These are phyloP conservation scores for Channa argus DNA, from an alignment of 2,113 vertebrate genomes.

Conservation along the genomic window DNA sequence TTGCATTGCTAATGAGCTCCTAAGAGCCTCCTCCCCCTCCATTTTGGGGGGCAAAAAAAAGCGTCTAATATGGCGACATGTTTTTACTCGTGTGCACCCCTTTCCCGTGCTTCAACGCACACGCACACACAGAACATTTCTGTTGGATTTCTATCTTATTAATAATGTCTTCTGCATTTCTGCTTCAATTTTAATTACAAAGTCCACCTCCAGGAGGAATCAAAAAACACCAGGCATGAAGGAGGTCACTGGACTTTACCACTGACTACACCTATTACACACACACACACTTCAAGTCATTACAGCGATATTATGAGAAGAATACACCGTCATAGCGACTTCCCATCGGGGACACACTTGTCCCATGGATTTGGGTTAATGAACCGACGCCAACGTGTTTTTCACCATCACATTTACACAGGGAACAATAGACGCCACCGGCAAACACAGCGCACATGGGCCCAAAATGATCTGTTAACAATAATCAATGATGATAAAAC, in stretches of 20 bases:
- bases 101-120: not conserved
- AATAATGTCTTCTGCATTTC: too few relatives aligned
- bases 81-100: constrained; percentile 22
- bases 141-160: too few relatives aligned
- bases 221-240: not conserved
- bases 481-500: constrained; percentile 8
- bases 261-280: not conserved
- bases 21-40: constrained; percentile 61
- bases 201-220: too few relatives aligned
- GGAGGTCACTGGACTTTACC: not conserved
- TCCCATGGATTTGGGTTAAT: not conserved
- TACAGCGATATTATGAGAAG: too few relatives aligned
- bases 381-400: not conserved
- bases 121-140: too few relatives aligned
- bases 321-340: not conserved
- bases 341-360: not conserved
- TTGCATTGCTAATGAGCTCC: constrained; percentile 77
- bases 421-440: constrained; percentile 11
- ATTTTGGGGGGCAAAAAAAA: constrained; percentile 62
- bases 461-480: too few relatives aligned
- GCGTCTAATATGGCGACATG: constrained; percentile 69
- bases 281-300: not conserved
- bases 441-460: too few relatives aligned
- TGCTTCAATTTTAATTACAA: too few relatives aligned
- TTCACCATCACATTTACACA: not conserved